Evolutionary conservation across 2,888 invertebrate species (phyloP).

Genomic region (Oegoconia quadripuncta): DNA sequence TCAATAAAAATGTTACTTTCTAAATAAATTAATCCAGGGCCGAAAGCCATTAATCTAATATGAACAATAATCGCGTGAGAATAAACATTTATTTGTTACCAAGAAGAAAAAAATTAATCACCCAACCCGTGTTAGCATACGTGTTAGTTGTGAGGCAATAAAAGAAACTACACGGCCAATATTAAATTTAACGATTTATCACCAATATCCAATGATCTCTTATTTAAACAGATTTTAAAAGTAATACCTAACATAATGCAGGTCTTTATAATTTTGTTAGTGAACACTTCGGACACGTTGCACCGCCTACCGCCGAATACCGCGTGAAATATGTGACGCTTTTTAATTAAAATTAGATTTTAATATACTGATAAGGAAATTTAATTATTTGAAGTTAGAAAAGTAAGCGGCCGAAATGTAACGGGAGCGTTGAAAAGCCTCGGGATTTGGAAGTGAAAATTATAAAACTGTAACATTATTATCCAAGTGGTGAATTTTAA

Average conservation of each 20-base stretch:
- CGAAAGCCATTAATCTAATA: conserved; percentile 49
- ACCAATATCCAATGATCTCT: conserved; percentile 48
- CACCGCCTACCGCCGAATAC: conserved; percentile 73
- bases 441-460: neutral
- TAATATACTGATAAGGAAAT: conserved; percentile 64
- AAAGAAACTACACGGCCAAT: conserved; percentile 70
- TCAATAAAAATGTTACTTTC: conserved; percentile 36
- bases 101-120: conserved; percentile 57
- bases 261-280: conserved; percentile 48
- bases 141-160: conserved; percentile 71
- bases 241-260: conserved; percentile 30
- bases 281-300: conserved; percentile 46
- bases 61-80: conserved; percentile 69
- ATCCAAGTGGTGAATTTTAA: neutral
- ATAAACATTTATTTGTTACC: conserved; percentile 64
- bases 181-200: conserved; percentile 76
- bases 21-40: conserved; percentile 46
- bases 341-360: conserved; percentile 78
- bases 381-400: conserved; percentile 67
- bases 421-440: conserved; percentile 28
- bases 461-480: neutral
- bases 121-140: conserved; percentile 60
- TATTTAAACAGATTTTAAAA: conserved; percentile 27
- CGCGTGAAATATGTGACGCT: conserved; percentile 74
- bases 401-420: conserved; percentile 37